phyloP scores from a whole-genome alignment of 2,888 invertebrate genomes.

The Parnassius mnemosyne region DNA sequence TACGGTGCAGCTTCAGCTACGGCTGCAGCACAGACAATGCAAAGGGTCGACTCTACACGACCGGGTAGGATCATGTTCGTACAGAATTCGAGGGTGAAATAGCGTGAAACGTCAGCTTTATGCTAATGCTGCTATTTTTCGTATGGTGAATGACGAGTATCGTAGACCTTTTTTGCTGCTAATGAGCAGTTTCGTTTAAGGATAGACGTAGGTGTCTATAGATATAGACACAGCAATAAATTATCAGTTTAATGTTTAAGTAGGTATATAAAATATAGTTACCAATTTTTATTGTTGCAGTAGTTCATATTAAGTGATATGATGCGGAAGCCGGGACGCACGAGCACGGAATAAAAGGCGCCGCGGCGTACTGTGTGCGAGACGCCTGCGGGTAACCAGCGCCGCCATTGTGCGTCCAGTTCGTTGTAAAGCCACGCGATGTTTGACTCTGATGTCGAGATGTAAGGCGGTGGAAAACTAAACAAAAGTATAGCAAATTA shows the following conservation, averaged over 20 bases:
- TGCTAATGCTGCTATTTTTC: not conserved
- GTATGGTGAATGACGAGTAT: not conserved
- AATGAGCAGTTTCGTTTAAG: not conserved
- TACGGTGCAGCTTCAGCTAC: too few relatives aligned
- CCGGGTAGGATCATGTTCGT: too few relatives aligned
- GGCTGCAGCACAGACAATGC: too few relatives aligned
- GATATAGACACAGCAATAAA: too few relatives aligned
- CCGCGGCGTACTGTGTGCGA: conserved; percentile 92
- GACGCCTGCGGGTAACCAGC: conserved; percentile 94
- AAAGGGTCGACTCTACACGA: too few relatives aligned
- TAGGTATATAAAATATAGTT: conserved; percentile 30
- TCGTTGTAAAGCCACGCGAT: conserved; percentile 96
- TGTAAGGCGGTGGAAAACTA: conserved; percentile 93
- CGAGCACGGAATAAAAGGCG: conserved; percentile 94
- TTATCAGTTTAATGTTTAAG: too few relatives aligned
- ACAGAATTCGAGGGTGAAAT: too few relatives aligned
- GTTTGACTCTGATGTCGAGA: conserved; percentile 88
- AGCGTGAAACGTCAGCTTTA: too few relatives aligned
- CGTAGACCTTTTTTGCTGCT: too few relatives aligned
- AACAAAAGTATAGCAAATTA: not conserved
- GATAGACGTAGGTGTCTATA: not conserved
- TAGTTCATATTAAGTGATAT: conserved; percentile 98
- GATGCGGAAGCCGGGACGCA: conserved; percentile 93
- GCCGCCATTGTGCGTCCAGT: conserved; percentile 92
- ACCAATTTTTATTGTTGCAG: conserved; percentile 97